Conservation (phyloP, 2,797 vertebrate species). For the Centropyge bicolor region DNA sequence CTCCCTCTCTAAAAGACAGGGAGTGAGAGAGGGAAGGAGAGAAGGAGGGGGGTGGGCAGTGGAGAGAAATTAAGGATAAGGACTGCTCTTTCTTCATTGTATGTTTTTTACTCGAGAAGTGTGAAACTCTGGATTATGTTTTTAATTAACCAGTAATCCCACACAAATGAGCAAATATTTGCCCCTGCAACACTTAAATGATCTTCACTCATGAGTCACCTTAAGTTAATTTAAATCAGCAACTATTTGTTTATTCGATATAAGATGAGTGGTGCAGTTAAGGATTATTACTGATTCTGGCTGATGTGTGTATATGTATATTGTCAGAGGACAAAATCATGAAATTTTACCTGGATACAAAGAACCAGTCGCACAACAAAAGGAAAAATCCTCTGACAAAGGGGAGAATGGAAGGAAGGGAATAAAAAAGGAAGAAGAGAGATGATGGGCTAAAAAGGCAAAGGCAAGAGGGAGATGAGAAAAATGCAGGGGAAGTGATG, state of each 20-base stretch:
- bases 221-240: not conserved
- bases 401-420: not conserved
- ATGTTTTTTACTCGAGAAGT: not conserved
- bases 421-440: not conserved
- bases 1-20: conserved; percentile 69
- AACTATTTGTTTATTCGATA: not conserved
- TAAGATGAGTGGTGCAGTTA: not conserved
- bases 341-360: not conserved
- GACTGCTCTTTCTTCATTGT: conserved; percentile 20
- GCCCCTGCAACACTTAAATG: not conserved
- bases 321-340: not conserved
- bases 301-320: not conserved
- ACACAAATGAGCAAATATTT: not conserved
- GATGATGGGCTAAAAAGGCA: not conserved
- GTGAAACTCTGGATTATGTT: not conserved
- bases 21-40: conserved; percentile 3
- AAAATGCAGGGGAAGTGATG: not conserved
- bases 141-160: not conserved
- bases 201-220: not conserved
- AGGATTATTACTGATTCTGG: not conserved
- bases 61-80: conserved; percentile 26
- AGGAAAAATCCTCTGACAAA: not conserved
- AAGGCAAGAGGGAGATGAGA: not conserved
- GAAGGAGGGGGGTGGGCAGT: not conserved
- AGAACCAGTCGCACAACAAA: not conserved